These are phyloP conservation scores for Oreohelix idahoensis DNA, from an alignment of 1,140 invertebrate genomes.

Conservation along the genomic window DNA sequence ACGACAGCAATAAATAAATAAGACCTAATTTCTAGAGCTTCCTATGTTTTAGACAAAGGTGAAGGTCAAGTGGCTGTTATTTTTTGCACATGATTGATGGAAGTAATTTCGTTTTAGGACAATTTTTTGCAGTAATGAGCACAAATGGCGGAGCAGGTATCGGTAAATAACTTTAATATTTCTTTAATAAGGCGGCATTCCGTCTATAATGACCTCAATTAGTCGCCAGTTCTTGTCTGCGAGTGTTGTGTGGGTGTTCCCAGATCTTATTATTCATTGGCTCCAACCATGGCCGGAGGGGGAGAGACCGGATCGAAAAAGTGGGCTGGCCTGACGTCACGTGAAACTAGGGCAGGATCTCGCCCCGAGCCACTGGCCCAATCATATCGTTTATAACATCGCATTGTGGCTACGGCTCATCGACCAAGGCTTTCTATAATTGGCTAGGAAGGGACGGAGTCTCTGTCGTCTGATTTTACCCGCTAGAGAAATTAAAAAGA, in stretches of 20 bases:
- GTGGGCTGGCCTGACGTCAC: constrained; percentile 16
- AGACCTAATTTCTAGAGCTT: background rate
- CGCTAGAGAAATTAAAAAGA: too few species aligned
- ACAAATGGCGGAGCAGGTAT: background rate
- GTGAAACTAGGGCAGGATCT: background rate
- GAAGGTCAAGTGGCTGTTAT: constrained; percentile 2
- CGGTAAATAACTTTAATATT: constrained; percentile 1
- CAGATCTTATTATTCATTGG: background rate
- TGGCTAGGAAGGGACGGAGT: background rate
- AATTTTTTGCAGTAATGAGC: background rate
- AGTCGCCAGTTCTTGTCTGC: background rate
- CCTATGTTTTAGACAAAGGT: background rate
- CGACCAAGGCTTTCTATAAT: background rate
- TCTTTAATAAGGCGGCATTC: background rate
- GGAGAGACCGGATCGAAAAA: background rate
- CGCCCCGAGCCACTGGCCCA: background rate
- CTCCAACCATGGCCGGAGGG: background rate
- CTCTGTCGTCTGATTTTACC: background rate
- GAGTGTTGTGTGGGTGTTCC: background rate
- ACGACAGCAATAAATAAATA: background rate
- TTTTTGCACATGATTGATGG: background rate
- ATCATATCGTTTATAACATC: constrained; percentile 4
- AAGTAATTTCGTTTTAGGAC: background rate
- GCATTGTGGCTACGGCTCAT: background rate
- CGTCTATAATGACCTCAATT: background rate